Conservation (phyloP, 2,888 invertebrate species). For the Drosophila rubida region DNA sequence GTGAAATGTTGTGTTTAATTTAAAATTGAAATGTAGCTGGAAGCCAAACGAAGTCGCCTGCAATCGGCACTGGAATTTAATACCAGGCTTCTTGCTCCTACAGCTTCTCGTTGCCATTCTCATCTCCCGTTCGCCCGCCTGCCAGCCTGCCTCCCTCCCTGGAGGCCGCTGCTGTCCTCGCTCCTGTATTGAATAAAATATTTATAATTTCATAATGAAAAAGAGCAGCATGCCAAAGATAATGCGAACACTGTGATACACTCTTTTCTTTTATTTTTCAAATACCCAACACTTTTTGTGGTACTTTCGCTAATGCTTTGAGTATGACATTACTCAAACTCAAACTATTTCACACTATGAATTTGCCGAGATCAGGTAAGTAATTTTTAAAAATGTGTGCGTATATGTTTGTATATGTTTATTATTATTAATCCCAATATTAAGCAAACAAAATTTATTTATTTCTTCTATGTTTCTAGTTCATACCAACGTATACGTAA, state of each 20-base stretch:
- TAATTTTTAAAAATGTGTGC: too few species aligned
- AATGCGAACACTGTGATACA: constrained; percentile 28
- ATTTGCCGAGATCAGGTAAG: too few species aligned
- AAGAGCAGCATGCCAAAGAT: constrained; percentile 53
- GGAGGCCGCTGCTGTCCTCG: constrained; percentile 33
- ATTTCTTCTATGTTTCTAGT: not conserved
- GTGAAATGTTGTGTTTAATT: constrained; percentile 63
- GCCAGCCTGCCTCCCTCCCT: not conserved
- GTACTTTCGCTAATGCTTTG: not conserved
- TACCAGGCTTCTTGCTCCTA: constrained; percentile 25
- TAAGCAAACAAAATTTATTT: too few species aligned
- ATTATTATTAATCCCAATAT: too few species aligned
- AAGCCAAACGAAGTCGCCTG: constrained; percentile 61
- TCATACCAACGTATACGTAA: too few species aligned
- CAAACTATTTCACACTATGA: not conserved
- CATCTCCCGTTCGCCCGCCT: not conserved
- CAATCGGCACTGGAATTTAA: constrained; percentile 67
- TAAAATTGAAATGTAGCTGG: constrained; percentile 69
- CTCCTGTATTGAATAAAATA: constrained; percentile 60
- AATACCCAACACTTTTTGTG: not conserved
- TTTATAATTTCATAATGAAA: constrained; percentile 71
- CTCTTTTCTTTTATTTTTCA: constrained; percentile 6
- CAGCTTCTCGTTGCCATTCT: constrained; percentile 2
- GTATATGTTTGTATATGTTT: too few species aligned
- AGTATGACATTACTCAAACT: too few species aligned